phyloP scores from a whole-genome alignment of 2,888 invertebrate genomes.

The Unio delphinus region DNA sequence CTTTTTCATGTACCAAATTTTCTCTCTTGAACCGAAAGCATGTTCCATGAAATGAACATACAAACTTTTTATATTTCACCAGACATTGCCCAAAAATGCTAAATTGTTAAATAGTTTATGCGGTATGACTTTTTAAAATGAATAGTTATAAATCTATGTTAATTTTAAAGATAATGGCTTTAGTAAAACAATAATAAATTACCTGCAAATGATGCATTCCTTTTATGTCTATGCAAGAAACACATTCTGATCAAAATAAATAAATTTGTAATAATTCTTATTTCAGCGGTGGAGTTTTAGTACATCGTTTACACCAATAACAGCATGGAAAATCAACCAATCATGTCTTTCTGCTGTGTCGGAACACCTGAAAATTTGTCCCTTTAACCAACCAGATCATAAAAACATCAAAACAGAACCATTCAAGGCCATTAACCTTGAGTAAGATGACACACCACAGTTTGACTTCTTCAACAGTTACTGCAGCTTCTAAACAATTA shows the following conservation, averaged over 20 bases:
- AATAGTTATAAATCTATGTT: background rate
- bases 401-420: slow-evolving; percentile 37
- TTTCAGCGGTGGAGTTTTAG: slow-evolving; percentile 72
- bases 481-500: too few relatives aligned
- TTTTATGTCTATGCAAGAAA: background rate
- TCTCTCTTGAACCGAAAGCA: too few relatives aligned
- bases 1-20: too few relatives aligned
- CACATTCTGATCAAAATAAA: background rate
- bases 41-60: too few relatives aligned
- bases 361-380: slow-evolving; percentile 71
- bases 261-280: background rate
- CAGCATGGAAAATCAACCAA: slow-evolving; percentile 69
- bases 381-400: slow-evolving; percentile 60
- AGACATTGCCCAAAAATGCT: too few relatives aligned
- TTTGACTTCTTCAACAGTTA: too few relatives aligned
- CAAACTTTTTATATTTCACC: too few relatives aligned
- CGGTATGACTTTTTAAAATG: background rate
- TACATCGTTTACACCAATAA: slow-evolving; percentile 69
- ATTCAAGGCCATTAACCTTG: slow-evolving; percentile 9
- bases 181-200: background rate
- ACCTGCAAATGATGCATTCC: too few relatives aligned
- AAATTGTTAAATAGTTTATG: too few relatives aligned
- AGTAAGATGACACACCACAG: too few relatives aligned
- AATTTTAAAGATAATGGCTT: background rate
- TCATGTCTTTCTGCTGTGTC: slow-evolving; percentile 61